Evolutionary conservation across 92 coral and sea anemone species (phyloP), one percentile per base, ranked within the genome.

Genomic region (Porites rus): DNA sequence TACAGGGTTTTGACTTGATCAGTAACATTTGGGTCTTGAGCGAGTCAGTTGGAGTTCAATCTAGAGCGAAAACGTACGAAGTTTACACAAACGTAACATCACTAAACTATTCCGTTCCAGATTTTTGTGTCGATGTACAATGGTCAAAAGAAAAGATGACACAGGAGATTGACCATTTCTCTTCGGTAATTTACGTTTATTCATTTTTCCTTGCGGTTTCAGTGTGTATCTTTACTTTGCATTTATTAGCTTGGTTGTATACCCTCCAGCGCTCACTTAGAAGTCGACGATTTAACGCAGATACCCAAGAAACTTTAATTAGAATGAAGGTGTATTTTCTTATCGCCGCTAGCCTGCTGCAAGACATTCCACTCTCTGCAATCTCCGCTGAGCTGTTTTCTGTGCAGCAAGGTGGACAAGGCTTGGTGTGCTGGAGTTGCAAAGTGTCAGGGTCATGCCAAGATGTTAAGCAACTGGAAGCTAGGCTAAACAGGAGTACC

Each of bases 361-460:
- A 96, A 70, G 99, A 96, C 66, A 93, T 96, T n/a, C 99, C 99
- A 46, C 87, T 96, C 28, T 95, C 99, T 31, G 81, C 98, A 5
- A 84, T 96, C 16, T 92, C 99, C 1, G 98, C 98, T 69, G 94
- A 95, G 87, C 90, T 96, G 8, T 96, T 89, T 67, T 89, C 98
- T 4, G 54, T 90, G 18, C 98, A 95, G 65, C 96, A 94, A 63
- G 99, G 99, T 43, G 75, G 70, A 19, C 79, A 86, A 10, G 99
- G 99, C 0, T 78, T 96, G 62, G 87, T 91, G n/a, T 96, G 99
- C 76, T 95, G 98, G 93, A 65, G 89, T 8, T 96, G 99, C 51
- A 93, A 88, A 74, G 88, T 87, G 10, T 84, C 94, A 17, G 95
- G 95, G 60, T 69, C 81, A 18, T 96, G 99, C 75, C 80, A 83